Base-by-base conservation (phyloP, 2,113 vertebrate genomes). In the Lasiurus borealis region DNA sequence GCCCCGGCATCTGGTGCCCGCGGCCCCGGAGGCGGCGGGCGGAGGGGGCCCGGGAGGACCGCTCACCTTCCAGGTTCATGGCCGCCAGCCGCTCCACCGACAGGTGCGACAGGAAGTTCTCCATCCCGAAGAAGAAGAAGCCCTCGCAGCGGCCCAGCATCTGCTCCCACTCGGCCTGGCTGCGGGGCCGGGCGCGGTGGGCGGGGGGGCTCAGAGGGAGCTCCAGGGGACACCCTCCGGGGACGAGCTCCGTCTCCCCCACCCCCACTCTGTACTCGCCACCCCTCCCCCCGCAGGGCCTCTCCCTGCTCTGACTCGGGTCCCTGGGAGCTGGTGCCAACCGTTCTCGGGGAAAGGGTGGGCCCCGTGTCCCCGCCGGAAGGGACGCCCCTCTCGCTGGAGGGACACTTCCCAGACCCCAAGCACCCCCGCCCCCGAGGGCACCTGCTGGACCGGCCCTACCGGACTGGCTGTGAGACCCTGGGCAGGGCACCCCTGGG, bases 121-220 rank as follows among this genome's bases (percentile, higher is more conserved):
- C 99, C 97, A 97, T 98, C 36, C 99, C 99, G 23, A 98, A 98
- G 98, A 99, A 99, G 66, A 99, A 96, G 95, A 99, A 99, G 3
- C 97, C 98, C 9, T 98, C 98, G 92, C 99, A 99, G 94, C 93
- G 98, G 94, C 96, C 95, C 98, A 99, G 97, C 83, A 98, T 71
- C 95, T 98, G 98, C 97, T 99, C 99, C 97, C 99, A 97, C 77
- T 99, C 98, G 0, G 98, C 98, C 97, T 98, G 97, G 94, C 99
- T 99, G 97, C 46, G 12, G 19, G 83, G 34, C 31, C 83, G 12
- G 21, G 46, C 46, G 21, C 1, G 8, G 66, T 40, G 15, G 8
- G 31, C 1, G 3, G 44, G 50, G 46, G 8, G n/a, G n/a, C n/a
- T n/a, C n/a, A n/a, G n/a, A n/a, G n/a, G n/a, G n/a, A n/a, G n/a